Conservation (phyloP, 2,113 vertebrate genomes). For the Otolemur garnettii region DNA sequence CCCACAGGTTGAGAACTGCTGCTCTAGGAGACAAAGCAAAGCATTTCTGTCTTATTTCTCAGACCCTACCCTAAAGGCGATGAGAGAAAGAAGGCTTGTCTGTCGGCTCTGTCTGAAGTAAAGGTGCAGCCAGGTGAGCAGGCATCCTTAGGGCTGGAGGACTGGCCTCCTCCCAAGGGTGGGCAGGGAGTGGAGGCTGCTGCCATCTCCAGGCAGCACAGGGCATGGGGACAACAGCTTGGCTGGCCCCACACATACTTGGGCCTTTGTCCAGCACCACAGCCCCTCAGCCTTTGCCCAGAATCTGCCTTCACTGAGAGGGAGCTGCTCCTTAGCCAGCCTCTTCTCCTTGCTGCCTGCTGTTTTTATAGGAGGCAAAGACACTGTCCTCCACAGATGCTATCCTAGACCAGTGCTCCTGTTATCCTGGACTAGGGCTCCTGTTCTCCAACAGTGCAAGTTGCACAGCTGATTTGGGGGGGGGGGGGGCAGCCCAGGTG, state of each 20-base stretch:
- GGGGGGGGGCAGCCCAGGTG: no score
- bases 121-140: slow-evolving; percentile 97
- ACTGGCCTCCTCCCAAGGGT: neutral
- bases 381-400: neutral
- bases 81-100: slow-evolving; percentile 96
- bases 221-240: neutral
- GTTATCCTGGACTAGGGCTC: neutral
- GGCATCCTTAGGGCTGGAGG: neutral
- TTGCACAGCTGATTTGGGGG: neutral
- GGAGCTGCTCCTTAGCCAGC: neutral
- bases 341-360: neutral
- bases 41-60: slow-evolving; percentile 59
- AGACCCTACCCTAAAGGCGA: slow-evolving; percentile 98
- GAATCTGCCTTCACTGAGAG: neutral
- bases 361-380: neutral
- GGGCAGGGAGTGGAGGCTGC: neutral
- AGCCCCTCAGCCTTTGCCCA: neutral
- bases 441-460: neutral
- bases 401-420: no score
- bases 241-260: neutral
- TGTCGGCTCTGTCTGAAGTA: slow-evolving; percentile 95
- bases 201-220: neutral
- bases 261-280: neutral
- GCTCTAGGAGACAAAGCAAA: neutral
- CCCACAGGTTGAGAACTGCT: no score